Evolutionary conservation across 2,797 vertebrate genomes (phyloP).

Genomic region (Brachyalestes nurse): DNA sequence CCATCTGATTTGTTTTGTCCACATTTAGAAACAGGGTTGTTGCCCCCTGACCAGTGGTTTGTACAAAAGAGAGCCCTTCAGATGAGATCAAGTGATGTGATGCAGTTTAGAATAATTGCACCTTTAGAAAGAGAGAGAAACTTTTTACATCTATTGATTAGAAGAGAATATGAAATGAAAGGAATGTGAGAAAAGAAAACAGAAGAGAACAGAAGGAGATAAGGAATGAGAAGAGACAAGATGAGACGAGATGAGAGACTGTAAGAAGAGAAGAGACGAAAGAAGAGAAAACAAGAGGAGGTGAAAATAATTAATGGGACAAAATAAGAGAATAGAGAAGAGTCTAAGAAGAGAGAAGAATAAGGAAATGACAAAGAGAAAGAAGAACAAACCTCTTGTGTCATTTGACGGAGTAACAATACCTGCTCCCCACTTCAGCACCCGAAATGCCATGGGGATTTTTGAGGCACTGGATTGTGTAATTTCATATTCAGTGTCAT

Average conservation of each 20-base stretch:
- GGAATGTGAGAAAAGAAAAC: too few relatives aligned
- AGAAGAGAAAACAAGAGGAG: not conserved
- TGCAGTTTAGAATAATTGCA: too few relatives aligned
- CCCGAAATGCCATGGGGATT: not conserved
- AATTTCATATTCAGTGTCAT: conserved; percentile 11
- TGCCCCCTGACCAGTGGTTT: too few relatives aligned
- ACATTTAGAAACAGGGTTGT: too few relatives aligned
- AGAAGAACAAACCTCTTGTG: not conserved
- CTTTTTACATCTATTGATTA: too few relatives aligned
- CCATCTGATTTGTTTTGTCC: too few relatives aligned
- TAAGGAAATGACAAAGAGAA: not conserved
- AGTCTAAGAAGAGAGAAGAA: not conserved
- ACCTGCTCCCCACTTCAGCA: not conserved
- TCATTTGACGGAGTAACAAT: not conserved
- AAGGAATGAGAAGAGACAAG: not conserved
- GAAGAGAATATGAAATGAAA: too few relatives aligned
- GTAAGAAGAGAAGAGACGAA: not conserved
- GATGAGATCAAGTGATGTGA: too few relatives aligned
- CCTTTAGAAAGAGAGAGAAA: too few relatives aligned
- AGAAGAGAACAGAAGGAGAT: not conserved
- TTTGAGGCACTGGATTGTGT: not conserved
- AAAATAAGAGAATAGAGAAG: not conserved
- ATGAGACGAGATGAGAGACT: not conserved
- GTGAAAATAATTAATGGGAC: not conserved
- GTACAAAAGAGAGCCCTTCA: too few relatives aligned